Conservation (phyloP, 1,140 invertebrate species). For the Vanessa tameamea region DNA sequence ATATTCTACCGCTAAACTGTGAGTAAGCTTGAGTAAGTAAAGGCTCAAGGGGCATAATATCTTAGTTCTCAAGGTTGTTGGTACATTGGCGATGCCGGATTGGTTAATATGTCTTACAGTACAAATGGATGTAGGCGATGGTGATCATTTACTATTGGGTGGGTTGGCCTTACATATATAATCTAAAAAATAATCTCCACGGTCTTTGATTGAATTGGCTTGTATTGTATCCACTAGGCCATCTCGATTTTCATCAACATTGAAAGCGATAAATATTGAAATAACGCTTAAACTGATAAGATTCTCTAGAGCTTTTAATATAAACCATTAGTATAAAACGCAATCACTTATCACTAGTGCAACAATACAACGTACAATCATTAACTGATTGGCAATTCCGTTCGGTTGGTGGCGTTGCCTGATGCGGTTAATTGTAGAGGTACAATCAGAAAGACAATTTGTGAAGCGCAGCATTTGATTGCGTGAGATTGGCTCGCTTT, state of each 20-base stretch:
- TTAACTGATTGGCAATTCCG: constrained; percentile 33
- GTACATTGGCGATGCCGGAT: no score
- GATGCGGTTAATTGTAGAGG: constrained; percentile 33
- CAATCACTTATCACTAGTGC: constrained; percentile 17
- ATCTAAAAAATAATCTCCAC: no score
- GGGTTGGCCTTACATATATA: no score
- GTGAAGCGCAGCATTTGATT: constrained; percentile 24
- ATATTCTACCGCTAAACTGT: no score
- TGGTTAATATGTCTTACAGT: no score
- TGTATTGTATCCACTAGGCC: background rate
- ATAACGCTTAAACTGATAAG: constrained; percentile 23
- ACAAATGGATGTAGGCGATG: no score
- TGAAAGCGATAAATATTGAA: background rate
- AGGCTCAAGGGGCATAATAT: no score
- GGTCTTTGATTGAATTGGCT: no score
- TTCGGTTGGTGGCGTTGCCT: constrained; percentile 20
- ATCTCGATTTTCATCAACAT: background rate
- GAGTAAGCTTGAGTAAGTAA: no score
- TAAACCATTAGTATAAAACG: constrained; percentile 14
- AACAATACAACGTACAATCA: constrained; percentile 26
- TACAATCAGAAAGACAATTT: constrained; percentile 34
- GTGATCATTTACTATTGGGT: no score
- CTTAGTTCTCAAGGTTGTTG: no score
- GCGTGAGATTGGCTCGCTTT: constrained; percentile 32
- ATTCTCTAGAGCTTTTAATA: background rate